Evolutionary conservation across 1,140 invertebrate genomes (phyloP).

Genomic region (Thrips palmi): DNA sequence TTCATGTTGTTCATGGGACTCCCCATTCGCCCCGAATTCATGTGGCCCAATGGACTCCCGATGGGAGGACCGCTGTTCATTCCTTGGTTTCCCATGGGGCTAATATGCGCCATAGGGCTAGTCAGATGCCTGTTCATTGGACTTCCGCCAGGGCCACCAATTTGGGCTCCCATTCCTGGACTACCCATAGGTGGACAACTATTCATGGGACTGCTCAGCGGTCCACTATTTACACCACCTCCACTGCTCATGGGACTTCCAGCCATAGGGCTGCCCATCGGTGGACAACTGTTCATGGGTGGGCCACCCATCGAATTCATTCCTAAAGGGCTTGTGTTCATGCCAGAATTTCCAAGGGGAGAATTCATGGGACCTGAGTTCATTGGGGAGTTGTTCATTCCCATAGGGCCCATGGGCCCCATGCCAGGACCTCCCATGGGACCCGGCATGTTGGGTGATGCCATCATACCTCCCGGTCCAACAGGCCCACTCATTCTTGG

Average conservation of each 20-base stretch:
- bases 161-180: constrained; percentile 10
- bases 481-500: constrained; percentile 34
- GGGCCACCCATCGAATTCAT: constrained; percentile 32
- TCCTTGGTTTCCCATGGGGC: too few species aligned
- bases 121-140: constrained; percentile 15
- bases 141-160: constrained; percentile 4
- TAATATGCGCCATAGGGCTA: too few species aligned
- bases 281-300: constrained; percentile 33
- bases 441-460: constrained; percentile 9
- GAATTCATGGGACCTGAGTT: too few species aligned
- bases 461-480: constrained; percentile 16
- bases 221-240: constrained; percentile 15
- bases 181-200: constrained; percentile 30
- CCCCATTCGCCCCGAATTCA: too few species aligned
- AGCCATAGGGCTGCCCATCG: constrained; percentile 39
- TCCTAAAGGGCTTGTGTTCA: constrained; percentile 17
- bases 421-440: constrained; percentile 31
- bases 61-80: too few species aligned
- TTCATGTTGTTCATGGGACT: too few species aligned
- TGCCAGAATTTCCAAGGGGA: constrained; percentile 29
- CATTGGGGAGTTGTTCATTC: too few species aligned
- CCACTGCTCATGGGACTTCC: constrained; percentile 16
- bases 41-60: too few species aligned
- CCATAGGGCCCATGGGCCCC: constrained; percentile 37
- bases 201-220: constrained; percentile 25